Percentiles rank a stretch among this genome's conserved stretches.
phyloP scores from a whole-genome alignment of 2,888 invertebrate genomes.

The Eurois occulta region DNA sequence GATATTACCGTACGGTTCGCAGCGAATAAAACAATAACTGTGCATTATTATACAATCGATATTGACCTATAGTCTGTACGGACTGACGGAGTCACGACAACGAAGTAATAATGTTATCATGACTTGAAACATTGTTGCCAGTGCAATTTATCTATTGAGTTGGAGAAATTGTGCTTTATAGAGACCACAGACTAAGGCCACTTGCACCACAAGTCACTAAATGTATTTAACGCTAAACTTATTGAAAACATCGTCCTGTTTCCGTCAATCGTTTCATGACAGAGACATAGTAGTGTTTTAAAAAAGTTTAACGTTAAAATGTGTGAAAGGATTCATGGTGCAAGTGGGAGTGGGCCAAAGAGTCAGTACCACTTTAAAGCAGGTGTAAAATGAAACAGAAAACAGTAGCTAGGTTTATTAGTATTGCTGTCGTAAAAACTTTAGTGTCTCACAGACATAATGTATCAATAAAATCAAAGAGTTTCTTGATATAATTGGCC shows the following conservation, averaged over 20 bases:
- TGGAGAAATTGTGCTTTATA: conserved; percentile 49
- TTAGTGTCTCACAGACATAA: background rate
- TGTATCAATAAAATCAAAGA: background rate
- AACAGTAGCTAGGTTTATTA: background rate
- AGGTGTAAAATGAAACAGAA: conserved; percentile 13
- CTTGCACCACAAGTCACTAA: background rate
- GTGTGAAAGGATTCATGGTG: background rate
- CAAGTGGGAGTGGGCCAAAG: background rate
- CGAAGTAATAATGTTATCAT: conserved; percentile 63
- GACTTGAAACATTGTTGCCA: conserved; percentile 49
- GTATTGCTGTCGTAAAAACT: conserved; percentile 22
- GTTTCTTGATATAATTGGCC: conserved; percentile 9
- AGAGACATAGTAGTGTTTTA: background rate
- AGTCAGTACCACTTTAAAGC: conserved; percentile 1
- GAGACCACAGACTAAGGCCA: conserved; percentile 18
- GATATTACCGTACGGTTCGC: conserved; percentile 30
- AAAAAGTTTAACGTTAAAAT: background rate
- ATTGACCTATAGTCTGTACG: conserved; percentile 57
- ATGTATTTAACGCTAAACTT: no score
- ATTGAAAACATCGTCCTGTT: background rate
- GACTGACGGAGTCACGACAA: conserved; percentile 66
- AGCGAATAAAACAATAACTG: conserved; percentile 62
- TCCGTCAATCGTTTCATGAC: background rate
- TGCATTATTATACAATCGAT: conserved; percentile 60
- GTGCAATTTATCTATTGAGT: conserved; percentile 30